Percentiles rank a stretch among this genome's conserved stretches.
phyloP scores from a whole-genome alignment of 2,113 vertebrate genomes.

The Periophthalmodon schlosseri region DNA sequence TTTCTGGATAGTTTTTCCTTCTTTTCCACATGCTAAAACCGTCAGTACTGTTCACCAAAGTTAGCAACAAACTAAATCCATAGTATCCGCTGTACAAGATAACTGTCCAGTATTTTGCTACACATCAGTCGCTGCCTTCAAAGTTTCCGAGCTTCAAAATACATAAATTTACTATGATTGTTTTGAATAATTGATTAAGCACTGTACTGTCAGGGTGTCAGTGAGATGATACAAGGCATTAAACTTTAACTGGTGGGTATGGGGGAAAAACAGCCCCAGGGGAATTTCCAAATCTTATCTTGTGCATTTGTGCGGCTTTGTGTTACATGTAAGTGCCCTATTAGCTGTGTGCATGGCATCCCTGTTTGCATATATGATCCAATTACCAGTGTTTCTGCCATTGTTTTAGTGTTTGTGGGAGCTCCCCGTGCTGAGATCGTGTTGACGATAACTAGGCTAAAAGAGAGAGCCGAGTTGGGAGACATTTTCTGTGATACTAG shows the following conservation, averaged over 20 bases:
- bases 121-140: neutral
- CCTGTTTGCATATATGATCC: constrained; percentile 14
- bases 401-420: constrained; percentile 10
- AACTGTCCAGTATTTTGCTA: neutral
- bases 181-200: constrained; percentile 19
- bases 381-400: constrained; percentile 13
- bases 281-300: constrained; percentile 25
- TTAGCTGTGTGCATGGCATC: constrained; percentile 1
- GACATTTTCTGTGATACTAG: constrained; percentile 20
- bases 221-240: constrained; percentile 13
- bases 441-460: constrained; percentile 45
- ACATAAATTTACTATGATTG: neutral
- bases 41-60: neutral
- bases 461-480: constrained; percentile 16
- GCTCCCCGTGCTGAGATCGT: constrained; percentile 16
- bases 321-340: constrained; percentile 5
- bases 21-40: neutral
- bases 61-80: neutral
- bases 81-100: neutral
- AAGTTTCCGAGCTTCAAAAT: neutral
- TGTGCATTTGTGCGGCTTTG: constrained; percentile 13
- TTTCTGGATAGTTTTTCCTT: neutral
- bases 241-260: constrained; percentile 13
- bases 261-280: neutral
- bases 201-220: constrained; percentile 1